These are phyloP conservation scores for Rafetus swinhoei DNA, from an alignment of 2,113 vertebrate species.

Conservation along the genomic window DNA sequence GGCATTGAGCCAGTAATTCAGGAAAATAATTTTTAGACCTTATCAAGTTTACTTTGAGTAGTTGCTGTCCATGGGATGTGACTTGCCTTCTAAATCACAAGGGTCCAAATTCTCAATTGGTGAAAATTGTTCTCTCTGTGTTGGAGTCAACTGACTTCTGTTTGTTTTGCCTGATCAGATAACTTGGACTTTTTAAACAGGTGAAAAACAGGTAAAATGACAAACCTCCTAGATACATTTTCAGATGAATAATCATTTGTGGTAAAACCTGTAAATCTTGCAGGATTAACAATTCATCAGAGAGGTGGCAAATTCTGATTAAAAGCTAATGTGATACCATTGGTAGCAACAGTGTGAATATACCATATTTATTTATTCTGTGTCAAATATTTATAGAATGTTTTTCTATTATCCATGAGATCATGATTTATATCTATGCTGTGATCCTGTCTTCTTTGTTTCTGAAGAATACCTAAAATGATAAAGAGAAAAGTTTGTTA, in stretches of 20 bases:
- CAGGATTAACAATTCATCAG: not conserved
- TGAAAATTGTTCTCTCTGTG: not conserved
- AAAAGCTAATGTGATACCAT: not conserved
- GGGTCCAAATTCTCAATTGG: not conserved
- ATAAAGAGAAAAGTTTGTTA: not conserved
- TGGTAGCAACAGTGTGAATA: not conserved
- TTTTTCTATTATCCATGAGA: not conserved
- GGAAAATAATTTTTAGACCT: not conserved
- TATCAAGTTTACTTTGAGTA: not conserved
- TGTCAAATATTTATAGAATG: not conserved
- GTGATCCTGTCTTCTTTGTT: not conserved
- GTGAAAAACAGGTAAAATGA: not conserved
- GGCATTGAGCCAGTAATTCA: not conserved
- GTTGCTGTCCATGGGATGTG: not conserved
- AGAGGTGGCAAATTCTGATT: not conserved
- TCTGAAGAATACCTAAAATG: not conserved
- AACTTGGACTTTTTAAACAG: not conserved
- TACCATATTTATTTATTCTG: not conserved
- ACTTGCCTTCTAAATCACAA: not conserved
- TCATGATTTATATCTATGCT: not conserved
- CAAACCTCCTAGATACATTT: fast-evolving
- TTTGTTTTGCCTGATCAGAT: not conserved
- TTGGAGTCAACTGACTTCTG: not conserved
- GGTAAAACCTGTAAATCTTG: not conserved
- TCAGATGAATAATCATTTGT: not conserved